A percentile compares a stretch with the other conserved stretches of the same genome.
These are phyloP conservation scores for Nibea albiflora DNA, from an alignment of 2,113 vertebrate species.

Conservation along the genomic window DNA sequence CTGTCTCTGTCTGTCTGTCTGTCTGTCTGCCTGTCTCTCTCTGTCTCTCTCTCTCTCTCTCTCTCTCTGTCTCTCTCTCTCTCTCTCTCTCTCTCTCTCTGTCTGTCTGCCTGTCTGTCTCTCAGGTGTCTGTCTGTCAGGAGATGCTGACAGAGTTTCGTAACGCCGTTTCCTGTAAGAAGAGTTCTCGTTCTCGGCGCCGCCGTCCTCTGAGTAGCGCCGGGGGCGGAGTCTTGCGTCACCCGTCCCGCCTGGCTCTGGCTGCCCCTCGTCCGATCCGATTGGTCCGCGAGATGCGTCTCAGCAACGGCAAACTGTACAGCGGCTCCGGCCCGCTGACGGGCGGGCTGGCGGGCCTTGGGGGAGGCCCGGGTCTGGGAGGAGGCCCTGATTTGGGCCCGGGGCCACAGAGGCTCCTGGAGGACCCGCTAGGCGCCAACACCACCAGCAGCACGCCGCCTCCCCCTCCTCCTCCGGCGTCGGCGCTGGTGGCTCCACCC, in stretches of 20 bases:
- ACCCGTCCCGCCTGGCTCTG: constrained; percentile 73
- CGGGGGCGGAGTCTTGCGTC: constrained; percentile 74
- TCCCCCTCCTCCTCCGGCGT: background rate
- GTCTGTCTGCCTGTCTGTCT: background rate
- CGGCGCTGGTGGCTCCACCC: constrained; percentile 64
- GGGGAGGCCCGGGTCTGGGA: constrained; percentile 46
- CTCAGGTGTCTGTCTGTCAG: constrained; percentile 91
- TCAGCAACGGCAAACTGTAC: constrained; percentile 92
- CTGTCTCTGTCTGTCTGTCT: too few relatives aligned
- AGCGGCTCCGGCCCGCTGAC: constrained; percentile 77
- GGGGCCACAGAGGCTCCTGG: constrained; percentile 89
- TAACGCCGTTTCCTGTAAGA: constrained; percentile 91
- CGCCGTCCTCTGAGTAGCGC: constrained; percentile 81
- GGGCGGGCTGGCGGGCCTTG: constrained; percentile 63
- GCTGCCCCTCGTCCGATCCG: constrained; percentile 82
- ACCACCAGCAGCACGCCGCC: constrained; percentile 40
- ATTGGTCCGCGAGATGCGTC: constrained; percentile 89
- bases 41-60: too few relatives aligned
- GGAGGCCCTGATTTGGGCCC: constrained; percentile 77
- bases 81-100: too few relatives aligned
- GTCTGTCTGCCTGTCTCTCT: too few relatives aligned
- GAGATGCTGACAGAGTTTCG: constrained; percentile 92
- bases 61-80: constrained; percentile 47
- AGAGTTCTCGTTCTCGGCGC: constrained; percentile 88
- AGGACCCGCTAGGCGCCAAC: constrained; percentile 82